These are phyloP conservation scores for Gallinago nigripennis DNA, from an alignment of 2,797 vertebrate species.

Conservation along the genomic window DNA sequence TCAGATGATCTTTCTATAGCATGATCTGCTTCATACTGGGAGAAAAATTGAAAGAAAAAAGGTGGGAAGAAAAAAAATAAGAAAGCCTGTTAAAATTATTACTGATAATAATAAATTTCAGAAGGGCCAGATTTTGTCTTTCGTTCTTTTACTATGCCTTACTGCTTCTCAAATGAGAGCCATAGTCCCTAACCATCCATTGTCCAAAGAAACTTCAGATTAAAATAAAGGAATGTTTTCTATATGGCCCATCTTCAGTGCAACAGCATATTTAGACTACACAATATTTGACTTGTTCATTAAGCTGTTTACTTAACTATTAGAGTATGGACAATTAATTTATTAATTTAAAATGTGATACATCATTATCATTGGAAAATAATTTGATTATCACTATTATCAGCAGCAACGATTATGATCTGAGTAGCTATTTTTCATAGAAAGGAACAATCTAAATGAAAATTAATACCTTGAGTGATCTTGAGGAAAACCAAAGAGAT, in stretches of 20 bases:
- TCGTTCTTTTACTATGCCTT: background rate
- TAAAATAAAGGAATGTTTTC: background rate
- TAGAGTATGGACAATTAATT: background rate
- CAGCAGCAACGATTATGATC: background rate
- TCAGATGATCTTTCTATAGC: background rate
- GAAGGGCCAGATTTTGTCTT: background rate
- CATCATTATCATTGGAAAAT: constrained; percentile 18
- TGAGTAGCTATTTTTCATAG: background rate
- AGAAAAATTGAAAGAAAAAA: background rate
- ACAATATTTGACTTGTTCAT: background rate
- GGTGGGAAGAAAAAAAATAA: accelerated
- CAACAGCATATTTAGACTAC: background rate
- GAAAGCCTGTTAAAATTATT: background rate
- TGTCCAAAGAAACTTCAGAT: background rate
- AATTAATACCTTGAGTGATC: constrained; percentile 25
- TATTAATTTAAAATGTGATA: background rate
- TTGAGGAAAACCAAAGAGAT: background rate
- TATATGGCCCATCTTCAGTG: background rate
- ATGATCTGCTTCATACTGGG: background rate
- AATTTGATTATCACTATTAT: constrained; percentile 3
- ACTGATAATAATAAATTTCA: background rate
- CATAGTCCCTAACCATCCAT: background rate
- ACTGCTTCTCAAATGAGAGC: background rate
- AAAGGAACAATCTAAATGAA: constrained; percentile 19
- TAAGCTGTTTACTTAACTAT: background rate